These are phyloP conservation scores for Chrysolina haemoptera DNA, from an alignment of 2,888 invertebrate genomes.

Conservation along the genomic window DNA sequence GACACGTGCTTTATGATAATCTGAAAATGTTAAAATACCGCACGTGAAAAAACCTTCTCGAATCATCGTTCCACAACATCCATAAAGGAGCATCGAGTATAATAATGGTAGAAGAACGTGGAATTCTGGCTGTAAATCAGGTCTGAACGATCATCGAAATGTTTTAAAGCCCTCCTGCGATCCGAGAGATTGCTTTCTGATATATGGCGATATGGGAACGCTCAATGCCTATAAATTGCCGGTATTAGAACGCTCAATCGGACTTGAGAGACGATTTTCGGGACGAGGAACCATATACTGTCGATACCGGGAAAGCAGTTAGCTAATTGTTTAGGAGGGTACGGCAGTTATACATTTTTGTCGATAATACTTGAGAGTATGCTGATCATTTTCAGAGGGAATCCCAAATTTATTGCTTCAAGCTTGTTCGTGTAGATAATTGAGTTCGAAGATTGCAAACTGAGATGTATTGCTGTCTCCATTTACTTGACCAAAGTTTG, in stretches of 20 bases:
- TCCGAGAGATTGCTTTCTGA: slow-evolving; percentile 69
- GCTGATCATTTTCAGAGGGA: not conserved
- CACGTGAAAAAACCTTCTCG: slow-evolving; percentile 33
- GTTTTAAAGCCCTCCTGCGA: slow-evolving; percentile 70
- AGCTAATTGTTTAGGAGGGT: slow-evolving; percentile 21
- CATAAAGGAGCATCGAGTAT: slow-evolving; percentile 52
- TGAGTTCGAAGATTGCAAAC: no score
- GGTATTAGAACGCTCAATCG: slow-evolving; percentile 66
- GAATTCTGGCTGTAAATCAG: slow-evolving; percentile 67
- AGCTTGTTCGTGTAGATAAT: not conserved
- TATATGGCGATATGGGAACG: slow-evolving; percentile 68
- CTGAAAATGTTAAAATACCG: not conserved
- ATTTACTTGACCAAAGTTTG: no score
- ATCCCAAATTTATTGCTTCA: not conserved
- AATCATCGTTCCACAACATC: slow-evolving; percentile 43
- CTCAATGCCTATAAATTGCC: slow-evolving; percentile 69
- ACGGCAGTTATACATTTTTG: not conserved
- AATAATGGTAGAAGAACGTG: slow-evolving; percentile 59
- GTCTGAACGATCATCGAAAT: slow-evolving; percentile 66
- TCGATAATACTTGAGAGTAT: not conserved
- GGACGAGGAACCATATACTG: slow-evolving; percentile 18
- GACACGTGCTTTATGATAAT: not conserved
- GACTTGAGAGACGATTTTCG: slow-evolving; percentile 59
- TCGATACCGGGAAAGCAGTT: slow-evolving; percentile 25
- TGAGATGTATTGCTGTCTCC: no score